Conservation (phyloP, 2,797 vertebrate genomes). For the Pangasius sanitwongsei region DNA sequence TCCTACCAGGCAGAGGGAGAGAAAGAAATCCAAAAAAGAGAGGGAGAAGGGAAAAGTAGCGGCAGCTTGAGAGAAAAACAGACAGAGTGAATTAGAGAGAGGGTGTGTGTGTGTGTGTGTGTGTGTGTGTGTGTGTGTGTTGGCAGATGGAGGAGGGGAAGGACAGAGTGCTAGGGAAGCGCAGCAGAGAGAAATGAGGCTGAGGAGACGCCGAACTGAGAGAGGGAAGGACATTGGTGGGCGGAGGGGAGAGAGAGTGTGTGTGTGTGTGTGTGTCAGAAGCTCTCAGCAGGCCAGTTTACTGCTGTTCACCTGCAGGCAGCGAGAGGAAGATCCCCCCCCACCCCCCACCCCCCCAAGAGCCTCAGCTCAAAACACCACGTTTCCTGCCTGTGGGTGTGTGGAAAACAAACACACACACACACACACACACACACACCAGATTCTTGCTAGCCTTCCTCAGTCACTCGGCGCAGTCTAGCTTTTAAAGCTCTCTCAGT, state of each 20-base stretch:
- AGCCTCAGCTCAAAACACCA: slow-evolving; percentile 31
- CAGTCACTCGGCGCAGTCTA: not conserved
- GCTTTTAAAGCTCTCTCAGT: not conserved
- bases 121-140: not conserved
- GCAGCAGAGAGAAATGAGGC: slow-evolving; percentile 31
- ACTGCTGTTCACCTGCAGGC: slow-evolving; percentile 44
- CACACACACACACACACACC: slow-evolving; percentile 20
- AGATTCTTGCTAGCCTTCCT: not conserved
- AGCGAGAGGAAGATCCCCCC: not conserved
- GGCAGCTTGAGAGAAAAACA: slow-evolving; percentile 27
- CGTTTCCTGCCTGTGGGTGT: slow-evolving; percentile 18
- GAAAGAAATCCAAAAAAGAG: slow-evolving; percentile 28
- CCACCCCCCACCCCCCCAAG: not conserved
- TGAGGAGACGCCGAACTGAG: slow-evolving; percentile 26
- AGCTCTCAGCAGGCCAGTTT: slow-evolving; percentile 38
- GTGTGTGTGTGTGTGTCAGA: slow-evolving; percentile 5
- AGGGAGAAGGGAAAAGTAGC: not conserved
- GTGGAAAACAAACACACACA: slow-evolving; percentile 18
- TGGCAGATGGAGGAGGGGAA: slow-evolving; percentile 32
- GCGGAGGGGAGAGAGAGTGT: not conserved
- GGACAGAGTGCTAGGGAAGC: slow-evolving; percentile 38
- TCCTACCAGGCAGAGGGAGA: slow-evolving; percentile 42
- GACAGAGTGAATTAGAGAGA: slow-evolving; percentile 26
- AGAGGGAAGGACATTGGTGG: slow-evolving; percentile 22
- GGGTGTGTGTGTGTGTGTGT: not conserved